Evolutionary conservation across 2,888 invertebrate genomes (phyloP), one percentile per base, ranked within the genome.

Genomic region (Agrotis exclamationis): DNA sequence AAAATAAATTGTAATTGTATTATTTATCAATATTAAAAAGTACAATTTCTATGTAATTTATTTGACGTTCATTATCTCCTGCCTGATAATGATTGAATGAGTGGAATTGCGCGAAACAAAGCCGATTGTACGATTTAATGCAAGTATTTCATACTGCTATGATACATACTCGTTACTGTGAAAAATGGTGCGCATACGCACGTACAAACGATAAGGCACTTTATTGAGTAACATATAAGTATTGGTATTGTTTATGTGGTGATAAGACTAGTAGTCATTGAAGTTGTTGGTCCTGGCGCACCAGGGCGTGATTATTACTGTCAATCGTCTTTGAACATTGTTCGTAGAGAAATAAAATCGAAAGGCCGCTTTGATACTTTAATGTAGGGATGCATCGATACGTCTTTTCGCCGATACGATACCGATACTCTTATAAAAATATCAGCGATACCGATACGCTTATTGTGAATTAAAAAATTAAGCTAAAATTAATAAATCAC

Each of bases 41-140:
- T 47, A 22, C 3, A 13, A 16, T 68, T 50, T 50, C 76, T 50
- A 57, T 50, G 20, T 57, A 63, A 44, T 20, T 53, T 54, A 53
- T 80, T 80, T 64, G 22, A 13, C 20, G 58, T 59, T 50, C 62
- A 51, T 66, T 78, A 76, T 78, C 69, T 62, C 22, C 33, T 58
- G 69, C 22, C 33, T 58, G 69, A 80, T 80, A 80, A 80, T 80
- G 18, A 54, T 18, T 54, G 39, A 47, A 20, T 39, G 28, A 50
- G 14, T 47, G 39, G 24, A 22, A 58, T 24, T 39, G 48, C 20
- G 56, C 18, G 53, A 57, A 68, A 76, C 64, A 65, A 75, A 62
- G 68, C 68, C 24, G 45, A 68, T 80, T 62, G 64, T 68, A 62
- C 45, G 48, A 45, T 50, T 64, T 63, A 5, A 16, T 51, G n/a